Evolutionary conservation across 2,888 invertebrate species (phyloP).

Genomic region (Anarsia innoxiella): DNA sequence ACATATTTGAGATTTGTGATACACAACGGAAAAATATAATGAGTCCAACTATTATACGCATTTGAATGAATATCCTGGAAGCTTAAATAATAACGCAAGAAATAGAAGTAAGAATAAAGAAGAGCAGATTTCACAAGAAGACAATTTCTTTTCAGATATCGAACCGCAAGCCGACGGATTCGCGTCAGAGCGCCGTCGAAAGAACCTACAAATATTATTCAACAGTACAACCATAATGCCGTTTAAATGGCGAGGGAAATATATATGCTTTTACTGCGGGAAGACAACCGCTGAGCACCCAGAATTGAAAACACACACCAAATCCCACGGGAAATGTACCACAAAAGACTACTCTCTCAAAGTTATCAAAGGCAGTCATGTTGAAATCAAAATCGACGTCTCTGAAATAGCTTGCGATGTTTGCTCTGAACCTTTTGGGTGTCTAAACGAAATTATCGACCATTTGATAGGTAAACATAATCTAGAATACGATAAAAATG

Average conservation of each 20-base stretch:
- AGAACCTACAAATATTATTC: slow-evolving; percentile 59
- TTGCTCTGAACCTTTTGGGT: slow-evolving; percentile 42
- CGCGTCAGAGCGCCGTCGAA: slow-evolving; percentile 47
- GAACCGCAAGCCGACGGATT: slow-evolving; percentile 35
- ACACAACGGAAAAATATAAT: too few relatives aligned
- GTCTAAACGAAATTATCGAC: slow-evolving; percentile 40
- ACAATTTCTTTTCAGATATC: slow-evolving; percentile 67
- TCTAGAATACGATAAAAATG: slow-evolving; percentile 43
- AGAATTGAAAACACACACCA: slow-evolving; percentile 53
- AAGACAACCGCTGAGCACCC: slow-evolving; percentile 38
- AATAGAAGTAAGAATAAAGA: too few relatives aligned
- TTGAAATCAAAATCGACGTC: slow-evolving; percentile 54
- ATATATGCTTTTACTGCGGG: slow-evolving; percentile 57
- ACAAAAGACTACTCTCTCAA: slow-evolving; percentile 43
- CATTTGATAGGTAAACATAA: slow-evolving; percentile 52
- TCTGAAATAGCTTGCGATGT: slow-evolving; percentile 52
- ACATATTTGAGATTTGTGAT: too few relatives aligned
- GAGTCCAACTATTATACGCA: too few relatives aligned
- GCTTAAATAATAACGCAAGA: too few relatives aligned
- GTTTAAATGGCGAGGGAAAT: slow-evolving; percentile 60
- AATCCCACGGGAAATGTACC: slow-evolving; percentile 42
- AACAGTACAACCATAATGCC: slow-evolving; percentile 58
- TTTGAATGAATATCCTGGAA: too few relatives aligned
- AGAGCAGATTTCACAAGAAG: too few relatives aligned
- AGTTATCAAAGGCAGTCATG: slow-evolving; percentile 41